phyloP scores from a whole-genome alignment of 2,888 invertebrate genomes.

The Chesias legatella region DNA sequence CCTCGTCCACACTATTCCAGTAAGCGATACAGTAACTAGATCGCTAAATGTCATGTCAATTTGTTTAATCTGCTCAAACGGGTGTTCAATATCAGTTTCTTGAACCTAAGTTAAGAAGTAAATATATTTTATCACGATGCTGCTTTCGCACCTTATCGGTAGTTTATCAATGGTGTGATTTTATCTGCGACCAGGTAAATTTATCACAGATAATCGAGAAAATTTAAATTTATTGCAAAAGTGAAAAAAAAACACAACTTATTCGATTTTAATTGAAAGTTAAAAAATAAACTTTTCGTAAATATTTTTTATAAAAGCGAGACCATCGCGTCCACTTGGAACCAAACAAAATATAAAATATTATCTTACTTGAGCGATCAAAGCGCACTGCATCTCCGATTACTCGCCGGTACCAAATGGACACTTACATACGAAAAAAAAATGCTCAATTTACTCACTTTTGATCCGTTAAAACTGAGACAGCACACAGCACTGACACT shows the following conservation, averaged over 20 bases:
- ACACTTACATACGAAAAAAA: slow-evolving; percentile 32
- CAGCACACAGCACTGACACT: slow-evolving; percentile 46
- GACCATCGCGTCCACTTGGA: slow-evolving; percentile 39
- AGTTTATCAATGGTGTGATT: no score
- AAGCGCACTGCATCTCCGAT: slow-evolving; percentile 37
- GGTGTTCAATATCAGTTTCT: not conserved
- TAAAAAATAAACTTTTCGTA: no score
- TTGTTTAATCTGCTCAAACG: slow-evolving; percentile 1
- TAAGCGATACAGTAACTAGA: slow-evolving; percentile 19
- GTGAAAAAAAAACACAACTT: no score
- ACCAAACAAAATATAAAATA: slow-evolving; percentile 30
- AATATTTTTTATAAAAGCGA: slow-evolving; percentile 3
- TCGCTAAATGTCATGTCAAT: slow-evolving; percentile 14
- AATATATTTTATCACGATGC: no score
- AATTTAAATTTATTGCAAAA: no score
- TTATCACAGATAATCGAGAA: no score
- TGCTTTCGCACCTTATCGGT: no score
- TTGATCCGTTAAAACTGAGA: slow-evolving; percentile 38
- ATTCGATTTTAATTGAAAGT: no score
- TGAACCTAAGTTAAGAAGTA: no score
- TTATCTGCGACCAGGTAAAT: no score
- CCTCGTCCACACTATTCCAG: slow-evolving; percentile 14
- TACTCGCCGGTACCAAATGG: slow-evolving; percentile 37
- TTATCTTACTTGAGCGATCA: slow-evolving; percentile 37
- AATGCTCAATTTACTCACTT: slow-evolving; percentile 51